Evolutionary conservation across 2,888 invertebrate genomes (phyloP).

Genomic region (Mesodorylaimus sp.): DNA sequence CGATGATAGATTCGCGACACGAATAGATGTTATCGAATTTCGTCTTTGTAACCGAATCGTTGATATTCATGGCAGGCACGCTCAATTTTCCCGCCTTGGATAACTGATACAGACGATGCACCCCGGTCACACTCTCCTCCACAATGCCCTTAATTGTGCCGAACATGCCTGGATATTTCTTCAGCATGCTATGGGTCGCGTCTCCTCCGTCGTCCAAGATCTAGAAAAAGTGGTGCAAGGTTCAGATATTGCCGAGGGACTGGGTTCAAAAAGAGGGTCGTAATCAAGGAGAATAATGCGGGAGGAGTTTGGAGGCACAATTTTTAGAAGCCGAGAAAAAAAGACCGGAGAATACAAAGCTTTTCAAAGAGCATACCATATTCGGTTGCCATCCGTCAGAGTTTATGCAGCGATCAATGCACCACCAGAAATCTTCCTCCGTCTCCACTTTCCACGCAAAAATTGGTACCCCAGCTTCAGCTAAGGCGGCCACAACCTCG

Average conservation of each 20-base stretch:
- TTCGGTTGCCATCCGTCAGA: constrained; percentile 86
- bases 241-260: background rate
- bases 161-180: constrained; percentile 79
- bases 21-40: constrained; percentile 93
- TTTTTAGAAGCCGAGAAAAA: too few relatives aligned
- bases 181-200: constrained; percentile 83
- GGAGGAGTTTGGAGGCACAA: too few relatives aligned
- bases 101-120: constrained; percentile 81
- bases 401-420: constrained; percentile 83
- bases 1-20: constrained; percentile 73
- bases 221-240: constrained; percentile 14
- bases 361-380: constrained; percentile 42
- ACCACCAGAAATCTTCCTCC: constrained; percentile 98
- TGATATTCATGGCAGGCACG: constrained; percentile 94
- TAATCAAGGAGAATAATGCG: too few relatives aligned
- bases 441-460: constrained; percentile 94
- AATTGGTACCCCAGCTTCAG: constrained; percentile 63
- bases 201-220: constrained; percentile 92
- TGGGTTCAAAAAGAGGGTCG: background rate
- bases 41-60: constrained; percentile 90
- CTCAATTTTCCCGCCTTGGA: constrained; percentile 80
- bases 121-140: constrained; percentile 94
- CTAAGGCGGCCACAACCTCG: constrained; percentile 84
- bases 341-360: background rate
- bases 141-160: constrained; percentile 85